A percentile compares a stretch with the other conserved stretches of the same genome.
phyloP scores from a whole-genome alignment of 2,113 vertebrate species.

The Lontra canadensis region DNA sequence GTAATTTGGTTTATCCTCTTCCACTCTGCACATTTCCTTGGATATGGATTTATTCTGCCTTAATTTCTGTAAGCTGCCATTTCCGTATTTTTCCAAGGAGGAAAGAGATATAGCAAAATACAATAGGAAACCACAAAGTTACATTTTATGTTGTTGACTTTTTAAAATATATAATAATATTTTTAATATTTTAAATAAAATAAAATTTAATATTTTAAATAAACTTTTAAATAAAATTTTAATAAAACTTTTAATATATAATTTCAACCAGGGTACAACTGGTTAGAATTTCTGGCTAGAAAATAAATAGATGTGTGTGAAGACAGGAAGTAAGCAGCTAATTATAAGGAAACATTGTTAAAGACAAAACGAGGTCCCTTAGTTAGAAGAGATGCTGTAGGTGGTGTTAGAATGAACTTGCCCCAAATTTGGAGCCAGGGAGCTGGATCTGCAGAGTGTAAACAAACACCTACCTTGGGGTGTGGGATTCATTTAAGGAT shows the following conservation, averaged over 20 bases:
- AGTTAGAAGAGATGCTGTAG: background rate
- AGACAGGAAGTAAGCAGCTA: background rate
- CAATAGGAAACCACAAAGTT: background rate
- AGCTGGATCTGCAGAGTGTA: slow-evolving; percentile 30
- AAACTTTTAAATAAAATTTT: too few relatives aligned
- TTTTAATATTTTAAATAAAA: too few relatives aligned
- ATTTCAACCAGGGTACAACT: background rate
- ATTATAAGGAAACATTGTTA: background rate
- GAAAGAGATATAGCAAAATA: background rate
- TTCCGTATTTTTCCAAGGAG: slow-evolving; percentile 29
- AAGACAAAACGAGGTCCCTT: slow-evolving; percentile 8
- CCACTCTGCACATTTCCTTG: background rate
- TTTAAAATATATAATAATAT: background rate
- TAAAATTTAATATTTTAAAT: too few relatives aligned
- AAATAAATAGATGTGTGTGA: slow-evolving; percentile 12
- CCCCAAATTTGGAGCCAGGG: background rate
- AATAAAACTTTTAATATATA: too few relatives aligned
- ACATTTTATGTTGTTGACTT: background rate
- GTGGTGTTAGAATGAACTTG: background rate
- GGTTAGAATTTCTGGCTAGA: slow-evolving; percentile 11
- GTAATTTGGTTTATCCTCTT: background rate
- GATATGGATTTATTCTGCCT: background rate
- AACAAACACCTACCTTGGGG: slow-evolving; percentile 40
- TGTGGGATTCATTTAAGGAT: slow-evolving; percentile 44
- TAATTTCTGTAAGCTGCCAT: background rate